Conservation (phyloP, 2,113 vertebrate species). For the Centropus bengalensis region DNA sequence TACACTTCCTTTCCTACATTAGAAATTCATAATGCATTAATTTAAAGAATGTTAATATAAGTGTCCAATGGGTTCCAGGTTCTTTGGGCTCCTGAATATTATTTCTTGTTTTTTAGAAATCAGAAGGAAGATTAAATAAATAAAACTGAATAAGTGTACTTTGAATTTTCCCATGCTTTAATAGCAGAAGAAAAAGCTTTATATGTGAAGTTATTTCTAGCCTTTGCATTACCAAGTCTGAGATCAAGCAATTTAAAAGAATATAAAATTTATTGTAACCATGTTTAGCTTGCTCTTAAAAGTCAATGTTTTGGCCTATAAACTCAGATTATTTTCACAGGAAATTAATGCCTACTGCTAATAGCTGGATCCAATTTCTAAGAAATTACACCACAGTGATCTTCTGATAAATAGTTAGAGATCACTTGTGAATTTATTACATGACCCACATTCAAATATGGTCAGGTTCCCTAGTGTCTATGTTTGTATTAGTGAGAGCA, state of each 20-base stretch:
- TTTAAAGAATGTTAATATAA: background rate
- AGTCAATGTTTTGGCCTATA: background rate
- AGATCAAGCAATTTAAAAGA: conserved; percentile 8
- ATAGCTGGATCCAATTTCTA: background rate
- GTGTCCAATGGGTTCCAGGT: background rate
- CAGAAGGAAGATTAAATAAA: background rate
- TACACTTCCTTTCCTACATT: background rate
- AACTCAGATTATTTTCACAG: background rate
- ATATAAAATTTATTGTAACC: conserved; percentile 14
- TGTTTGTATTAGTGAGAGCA: background rate
- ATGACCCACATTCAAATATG: background rate
- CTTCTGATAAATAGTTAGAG: background rate
- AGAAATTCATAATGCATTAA: background rate
- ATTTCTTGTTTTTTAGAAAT: background rate
- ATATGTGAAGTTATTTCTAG: background rate
- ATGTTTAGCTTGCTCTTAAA: background rate
- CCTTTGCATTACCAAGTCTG: background rate
- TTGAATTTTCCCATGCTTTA: background rate
- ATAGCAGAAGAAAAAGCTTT: background rate
- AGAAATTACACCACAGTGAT: background rate
- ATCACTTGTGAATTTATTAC: background rate
- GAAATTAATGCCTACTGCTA: background rate
- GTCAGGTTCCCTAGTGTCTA: background rate
- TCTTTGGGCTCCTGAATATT: background rate
- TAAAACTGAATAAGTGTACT: background rate